Conservation (phyloP, 35 echinoderm and acorn worm genomes). For the Ophiothrix spiculata region DNA sequence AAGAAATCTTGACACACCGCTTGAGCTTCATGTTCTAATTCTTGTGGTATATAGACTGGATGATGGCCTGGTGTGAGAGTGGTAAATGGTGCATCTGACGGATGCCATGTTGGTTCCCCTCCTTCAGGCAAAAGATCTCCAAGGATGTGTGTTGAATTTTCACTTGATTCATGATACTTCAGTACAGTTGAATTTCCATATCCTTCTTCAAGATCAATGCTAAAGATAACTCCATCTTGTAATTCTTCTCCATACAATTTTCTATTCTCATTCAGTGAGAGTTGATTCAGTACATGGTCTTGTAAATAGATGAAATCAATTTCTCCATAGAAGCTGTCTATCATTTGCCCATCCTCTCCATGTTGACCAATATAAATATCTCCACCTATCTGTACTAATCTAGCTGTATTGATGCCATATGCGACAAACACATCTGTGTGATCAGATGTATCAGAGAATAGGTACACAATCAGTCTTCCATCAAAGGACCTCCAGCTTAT, state of each 20-base stretch:
- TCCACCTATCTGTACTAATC: neutral
- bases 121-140: conserved; percentile 17
- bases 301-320: conserved; percentile 33
- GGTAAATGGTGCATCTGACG: conserved; percentile 61
- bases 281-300: conserved; percentile 5
- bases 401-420: conserved; percentile 13
- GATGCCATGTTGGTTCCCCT: conserved; percentile 26
- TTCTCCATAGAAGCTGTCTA: conserved; percentile 24
- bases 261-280: neutral
- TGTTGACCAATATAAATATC: conserved; percentile 49
- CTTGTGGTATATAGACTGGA: conserved; percentile 8
- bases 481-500: conserved; percentile 61
- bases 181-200: conserved; percentile 12
- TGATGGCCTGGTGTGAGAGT: conserved; percentile 13
- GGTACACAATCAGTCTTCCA: conserved; percentile 52
- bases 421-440: neutral
- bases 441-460: conserved; percentile 14
- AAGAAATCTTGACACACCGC: conserved; percentile 26
- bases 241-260: conserved; percentile 15
- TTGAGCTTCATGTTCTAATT: conserved; percentile 21
- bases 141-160: neutral
- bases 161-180: neutral
- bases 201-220: conserved; percentile 50
- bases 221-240: conserved; percentile 19
- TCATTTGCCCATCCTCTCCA: neutral